Percentiles rank a stretch among this genome's conserved stretches.
Evolutionary conservation across 2,888 invertebrate genomes (phyloP).

Genomic region (Abscondita cerata): DNA sequence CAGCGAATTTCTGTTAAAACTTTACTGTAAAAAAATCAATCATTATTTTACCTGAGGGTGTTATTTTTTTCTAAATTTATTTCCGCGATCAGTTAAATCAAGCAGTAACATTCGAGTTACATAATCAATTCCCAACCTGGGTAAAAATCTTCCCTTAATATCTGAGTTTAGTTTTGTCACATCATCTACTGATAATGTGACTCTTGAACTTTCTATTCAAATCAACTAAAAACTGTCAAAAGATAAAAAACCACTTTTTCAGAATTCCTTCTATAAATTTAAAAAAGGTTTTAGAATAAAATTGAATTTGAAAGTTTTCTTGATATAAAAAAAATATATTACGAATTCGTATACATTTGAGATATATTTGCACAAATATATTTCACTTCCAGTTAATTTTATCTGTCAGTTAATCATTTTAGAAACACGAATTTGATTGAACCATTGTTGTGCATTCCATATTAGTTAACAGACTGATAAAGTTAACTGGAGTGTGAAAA

Average conservation of each 20-base stretch:
- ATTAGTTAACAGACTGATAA: no score
- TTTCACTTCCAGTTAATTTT: no score
- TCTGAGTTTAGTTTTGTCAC: conserved; percentile 23
- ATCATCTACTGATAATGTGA: conserved; percentile 23
- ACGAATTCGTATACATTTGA: no score
- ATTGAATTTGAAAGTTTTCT: conserved; percentile 4
- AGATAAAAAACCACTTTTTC: conserved; percentile 19
- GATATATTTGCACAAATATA: no score
- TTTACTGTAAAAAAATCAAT: no score
- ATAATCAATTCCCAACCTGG: conserved; percentile 19
- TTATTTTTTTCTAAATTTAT: not conserved
- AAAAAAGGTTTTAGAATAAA: not conserved
- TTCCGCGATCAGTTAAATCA: conserved; percentile 5
- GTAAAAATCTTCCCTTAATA: conserved; percentile 23
- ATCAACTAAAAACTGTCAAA: conserved; percentile 28
- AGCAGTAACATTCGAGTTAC: conserved; percentile 13
- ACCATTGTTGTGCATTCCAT: no score
- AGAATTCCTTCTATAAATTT: not conserved
- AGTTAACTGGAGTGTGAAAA: no score
- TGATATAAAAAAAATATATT: not conserved
- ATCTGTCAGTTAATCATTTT: no score
- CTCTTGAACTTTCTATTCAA: conserved; percentile 26
- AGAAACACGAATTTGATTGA: no score
- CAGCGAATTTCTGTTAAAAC: no score
- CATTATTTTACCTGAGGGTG: not conserved